phyloP scores from a whole-genome alignment of 2,888 invertebrate species.

The Ptychoptera albimana region DNA sequence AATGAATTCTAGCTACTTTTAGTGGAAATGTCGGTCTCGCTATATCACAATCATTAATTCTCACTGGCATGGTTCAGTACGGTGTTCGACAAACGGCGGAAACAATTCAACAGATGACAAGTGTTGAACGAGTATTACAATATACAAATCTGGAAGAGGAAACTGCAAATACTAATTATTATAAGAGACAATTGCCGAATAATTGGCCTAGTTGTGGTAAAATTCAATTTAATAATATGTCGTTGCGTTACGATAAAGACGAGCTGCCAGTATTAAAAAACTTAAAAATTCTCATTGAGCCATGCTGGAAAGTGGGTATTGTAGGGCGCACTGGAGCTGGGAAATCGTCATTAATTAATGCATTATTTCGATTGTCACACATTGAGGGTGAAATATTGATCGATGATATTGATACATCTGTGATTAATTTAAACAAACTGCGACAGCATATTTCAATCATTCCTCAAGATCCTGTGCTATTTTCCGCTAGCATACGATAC shows the following conservation, averaged over 20 bases:
- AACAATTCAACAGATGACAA: constrained; percentile 55
- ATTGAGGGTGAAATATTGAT: constrained; percentile 54
- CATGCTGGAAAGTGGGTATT: constrained; percentile 56
- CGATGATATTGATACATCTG: constrained; percentile 31
- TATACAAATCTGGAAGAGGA: constrained; percentile 26
- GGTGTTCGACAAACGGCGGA: constrained; percentile 53
- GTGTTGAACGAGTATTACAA: constrained; percentile 54
- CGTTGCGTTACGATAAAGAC: constrained; percentile 40
- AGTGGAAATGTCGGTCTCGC: constrained; percentile 56
- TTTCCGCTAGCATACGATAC: neutral
- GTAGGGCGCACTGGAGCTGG: constrained; percentile 77
- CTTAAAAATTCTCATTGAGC: constrained; percentile 48
- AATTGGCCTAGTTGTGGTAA: constrained; percentile 55
- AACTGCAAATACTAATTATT: neutral
- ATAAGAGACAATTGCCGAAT: constrained; percentile 31
- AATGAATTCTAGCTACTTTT: constrained; percentile 20
- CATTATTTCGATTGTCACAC: constrained; percentile 59
- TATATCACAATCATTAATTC: constrained; percentile 49
- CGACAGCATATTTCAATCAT: constrained; percentile 39
- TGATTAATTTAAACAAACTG: constrained; percentile 33
- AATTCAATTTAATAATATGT: constrained; percentile 36
- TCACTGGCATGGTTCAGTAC: constrained; percentile 55
- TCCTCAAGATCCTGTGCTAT: constrained; percentile 30
- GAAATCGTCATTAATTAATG: constrained; percentile 61
- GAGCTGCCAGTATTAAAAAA: constrained; percentile 54